These are phyloP conservation scores for Globia sparganii DNA, from an alignment of 2,888 invertebrate species.

Conservation along the genomic window DNA sequence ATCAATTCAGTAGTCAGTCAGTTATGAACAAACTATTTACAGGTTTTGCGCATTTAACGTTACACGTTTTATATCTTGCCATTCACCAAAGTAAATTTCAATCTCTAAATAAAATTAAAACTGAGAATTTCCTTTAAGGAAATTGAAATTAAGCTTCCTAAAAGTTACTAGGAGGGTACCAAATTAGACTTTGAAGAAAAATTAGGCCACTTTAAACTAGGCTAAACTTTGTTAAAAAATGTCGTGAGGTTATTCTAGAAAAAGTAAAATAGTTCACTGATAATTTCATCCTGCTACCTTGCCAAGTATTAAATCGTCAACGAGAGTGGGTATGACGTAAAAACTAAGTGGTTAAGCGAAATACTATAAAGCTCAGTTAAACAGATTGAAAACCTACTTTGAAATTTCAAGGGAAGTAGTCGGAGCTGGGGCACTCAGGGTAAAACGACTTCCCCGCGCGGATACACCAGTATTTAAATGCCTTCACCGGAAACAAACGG, in stretches of 20 bases:
- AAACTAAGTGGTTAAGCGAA: constrained; percentile 46
- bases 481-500: constrained; percentile 56
- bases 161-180: not conserved
- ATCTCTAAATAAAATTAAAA: not conserved
- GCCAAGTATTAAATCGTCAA: constrained; percentile 23
- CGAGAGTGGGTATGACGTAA: constrained; percentile 16
- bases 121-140: not conserved
- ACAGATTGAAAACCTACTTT: constrained; percentile 64
- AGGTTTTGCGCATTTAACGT: too few relatives aligned
- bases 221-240: too few relatives aligned
- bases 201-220: too few relatives aligned
- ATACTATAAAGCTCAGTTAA: constrained; percentile 48
- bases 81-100: constrained; percentile 10
- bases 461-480: constrained; percentile 60
- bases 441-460: constrained; percentile 59
- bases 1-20: too few relatives aligned
- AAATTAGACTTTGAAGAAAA: not conserved
- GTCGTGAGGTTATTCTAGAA: not conserved
- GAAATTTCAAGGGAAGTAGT: constrained; percentile 57
- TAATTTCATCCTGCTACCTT: not conserved
- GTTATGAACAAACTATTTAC: too few relatives aligned
- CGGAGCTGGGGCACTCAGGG: constrained; percentile 36
- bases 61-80: not conserved
- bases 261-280: not conserved
- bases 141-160: constrained; percentile 1